Evolutionary conservation across 2,113 vertebrate species (phyloP), one percentile per base, ranked within the genome.

Genomic region (Neofelis nebulosa): DNA sequence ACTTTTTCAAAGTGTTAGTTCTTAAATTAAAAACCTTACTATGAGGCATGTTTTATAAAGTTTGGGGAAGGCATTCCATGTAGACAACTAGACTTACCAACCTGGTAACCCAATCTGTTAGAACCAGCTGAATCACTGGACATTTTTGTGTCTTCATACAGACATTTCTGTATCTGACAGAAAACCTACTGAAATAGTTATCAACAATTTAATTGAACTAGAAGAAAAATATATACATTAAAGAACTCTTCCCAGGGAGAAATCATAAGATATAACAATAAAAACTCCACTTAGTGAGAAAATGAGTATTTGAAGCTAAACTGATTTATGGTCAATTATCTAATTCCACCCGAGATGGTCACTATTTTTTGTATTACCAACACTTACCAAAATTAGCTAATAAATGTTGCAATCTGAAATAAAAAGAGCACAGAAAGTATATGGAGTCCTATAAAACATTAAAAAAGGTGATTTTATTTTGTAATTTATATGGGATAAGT

Each of bases 301-400:
- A 97, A 89, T 57, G n/a, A 96, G 19, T 74, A 78, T 86, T n/a
- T 89, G 83, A 84, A 57, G 18, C 15, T 88, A 88, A 65, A 93
- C 0, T 97, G 85, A 95, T 33, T 81, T 89, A 71, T 0, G 27
- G 12, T 57, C 27, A 79, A 55, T 86, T 93, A 91, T 23, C 41
- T 74, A 91, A 86, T 61, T 89, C 27, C 82, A 94, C 13, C 19
- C 6, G 68, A 50, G 14, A 79, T 38, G 76, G 9, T 91, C 15
- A 57, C 6, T 80, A 1, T 14, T 96, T 96, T 95, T 71, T 95
- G 1, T 80, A 52, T 74, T 31, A 94, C 33, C 21, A 57, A 15
- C 91, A 91, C 84, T 87, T 48, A 73, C 63, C 27, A 87, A 95
- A 90, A 71, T 84, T 65, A 61, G 16, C 36, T 85, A 96, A 85